Evolutionary conservation across 2,113 vertebrate species (phyloP).

Genomic region (Mellivora capensis): DNA sequence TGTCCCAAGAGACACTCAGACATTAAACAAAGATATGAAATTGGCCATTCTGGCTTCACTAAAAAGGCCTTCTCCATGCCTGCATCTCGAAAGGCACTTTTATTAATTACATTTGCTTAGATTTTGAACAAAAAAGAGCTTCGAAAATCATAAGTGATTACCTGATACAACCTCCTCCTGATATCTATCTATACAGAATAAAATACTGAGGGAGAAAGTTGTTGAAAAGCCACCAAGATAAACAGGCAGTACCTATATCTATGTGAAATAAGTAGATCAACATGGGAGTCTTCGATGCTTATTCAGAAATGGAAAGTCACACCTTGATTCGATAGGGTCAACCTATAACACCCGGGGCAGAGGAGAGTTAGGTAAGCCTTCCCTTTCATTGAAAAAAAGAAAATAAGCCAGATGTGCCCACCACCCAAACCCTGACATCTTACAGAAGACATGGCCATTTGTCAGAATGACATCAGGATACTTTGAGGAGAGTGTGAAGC

Average conservation of each 20-base stretch:
- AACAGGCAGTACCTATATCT: background rate
- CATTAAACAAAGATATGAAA: background rate
- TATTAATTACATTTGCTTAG: background rate
- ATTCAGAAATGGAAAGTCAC: background rate
- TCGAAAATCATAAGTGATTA: background rate
- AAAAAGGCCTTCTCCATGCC: background rate
- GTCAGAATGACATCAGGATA: constrained; percentile 37
- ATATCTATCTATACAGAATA: background rate
- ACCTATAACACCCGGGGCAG: background rate
- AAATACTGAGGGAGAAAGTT: background rate
- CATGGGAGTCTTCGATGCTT: background rate
- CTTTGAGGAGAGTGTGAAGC: constrained; percentile 38
- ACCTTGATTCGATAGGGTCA: background rate
- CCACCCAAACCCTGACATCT: background rate
- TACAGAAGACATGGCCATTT: constrained; percentile 44
- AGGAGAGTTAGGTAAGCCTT: background rate
- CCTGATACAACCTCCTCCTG: background rate
- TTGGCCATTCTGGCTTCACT: background rate
- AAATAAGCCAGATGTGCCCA: constrained; percentile 5
- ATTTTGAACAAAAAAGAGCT: background rate
- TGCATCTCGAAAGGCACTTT: background rate
- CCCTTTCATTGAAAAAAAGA: background rate
- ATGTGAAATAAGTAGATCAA: background rate
- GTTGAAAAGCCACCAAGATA: background rate
- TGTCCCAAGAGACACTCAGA: background rate